These are phyloP conservation scores for Muraenolepis orangiensis DNA, from an alignment of 2,797 vertebrate species.

Conservation along the genomic window DNA sequence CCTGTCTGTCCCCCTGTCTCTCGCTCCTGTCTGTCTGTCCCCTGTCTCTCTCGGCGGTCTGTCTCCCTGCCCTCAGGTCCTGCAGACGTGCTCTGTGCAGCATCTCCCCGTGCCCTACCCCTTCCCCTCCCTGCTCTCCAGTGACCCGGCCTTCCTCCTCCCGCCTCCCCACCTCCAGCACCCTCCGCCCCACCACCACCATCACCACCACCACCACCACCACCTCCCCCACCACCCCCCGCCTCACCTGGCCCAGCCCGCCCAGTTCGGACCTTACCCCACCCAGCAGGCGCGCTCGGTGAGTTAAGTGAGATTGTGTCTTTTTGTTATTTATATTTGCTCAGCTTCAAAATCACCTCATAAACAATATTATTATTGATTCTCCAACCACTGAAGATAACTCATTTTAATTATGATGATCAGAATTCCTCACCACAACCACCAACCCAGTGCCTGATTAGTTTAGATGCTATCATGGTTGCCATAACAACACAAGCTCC, in stretches of 20 bases:
- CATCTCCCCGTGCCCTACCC: conserved; percentile 95
- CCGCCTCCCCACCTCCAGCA: conserved; percentile 63
- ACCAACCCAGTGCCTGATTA: not conserved
- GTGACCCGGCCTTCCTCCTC: conserved; percentile 90
- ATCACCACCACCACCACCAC: conserved; percentile 74
- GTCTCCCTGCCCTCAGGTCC: conserved; percentile 75
- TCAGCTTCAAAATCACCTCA: not conserved
- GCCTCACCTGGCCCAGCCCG: conserved; percentile 91
- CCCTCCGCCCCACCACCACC: conserved; percentile 13
- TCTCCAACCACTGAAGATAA: not conserved
- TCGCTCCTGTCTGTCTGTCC: no score
- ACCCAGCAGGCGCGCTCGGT: conserved; percentile 94
- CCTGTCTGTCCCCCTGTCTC: no score
- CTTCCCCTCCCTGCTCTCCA: conserved; percentile 93
- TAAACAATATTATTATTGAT: not conserved
- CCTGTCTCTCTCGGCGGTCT: conserved; percentile 5
- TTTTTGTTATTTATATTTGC: not conserved
- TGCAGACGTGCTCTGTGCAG: conserved; percentile 96
- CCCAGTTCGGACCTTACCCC: conserved; percentile 92
- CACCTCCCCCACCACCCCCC: conserved; percentile 91
- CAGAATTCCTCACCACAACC: not conserved
- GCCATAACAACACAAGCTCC: not conserved
- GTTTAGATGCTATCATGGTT: not conserved
- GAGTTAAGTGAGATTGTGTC: conserved; percentile 55
- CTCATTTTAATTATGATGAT: not conserved